Conservation (phyloP, 2,113 vertebrate species). For the Saguinus midas region DNA sequence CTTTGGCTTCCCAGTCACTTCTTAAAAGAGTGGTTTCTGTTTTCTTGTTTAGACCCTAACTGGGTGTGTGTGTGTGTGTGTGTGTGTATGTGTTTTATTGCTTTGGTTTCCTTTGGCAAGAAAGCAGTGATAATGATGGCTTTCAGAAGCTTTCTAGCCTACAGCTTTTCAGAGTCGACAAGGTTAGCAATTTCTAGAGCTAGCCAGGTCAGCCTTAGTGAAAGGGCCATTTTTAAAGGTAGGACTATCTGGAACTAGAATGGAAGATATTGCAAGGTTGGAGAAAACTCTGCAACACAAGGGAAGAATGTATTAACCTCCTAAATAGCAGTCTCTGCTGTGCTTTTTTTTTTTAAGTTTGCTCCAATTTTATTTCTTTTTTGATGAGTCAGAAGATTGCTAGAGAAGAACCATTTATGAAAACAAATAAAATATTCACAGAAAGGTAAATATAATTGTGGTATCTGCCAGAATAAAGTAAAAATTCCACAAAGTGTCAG, state of each 20-base stretch:
- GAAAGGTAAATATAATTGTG: not conserved
- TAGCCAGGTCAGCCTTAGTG: not conserved
- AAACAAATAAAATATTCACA: not conserved
- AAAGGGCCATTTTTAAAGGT: not conserved
- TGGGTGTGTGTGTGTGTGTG: not conserved
- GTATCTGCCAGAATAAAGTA: not conserved
- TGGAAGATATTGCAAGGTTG: not conserved
- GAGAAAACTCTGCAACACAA: not conserved
- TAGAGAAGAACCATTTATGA: not conserved
- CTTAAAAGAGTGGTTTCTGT: not conserved
- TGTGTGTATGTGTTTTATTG: not conserved
- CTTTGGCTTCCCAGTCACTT: not conserved
- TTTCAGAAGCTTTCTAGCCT: not conserved
- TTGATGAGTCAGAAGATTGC: not conserved
- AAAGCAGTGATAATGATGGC: not conserved
- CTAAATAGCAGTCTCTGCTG: not conserved
- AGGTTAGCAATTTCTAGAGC: conserved; percentile 3
- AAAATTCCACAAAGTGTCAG: not conserved
- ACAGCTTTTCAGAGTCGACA: not conserved
- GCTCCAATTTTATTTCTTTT: not conserved
- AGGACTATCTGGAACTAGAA: not conserved
- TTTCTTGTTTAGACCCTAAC: not conserved
- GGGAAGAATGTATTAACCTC: not conserved
- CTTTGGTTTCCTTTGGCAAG: not conserved
- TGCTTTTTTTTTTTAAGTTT: not conserved